phyloP scores from a whole-genome alignment of 2,113 vertebrate species.

The Sialia sialis region DNA sequence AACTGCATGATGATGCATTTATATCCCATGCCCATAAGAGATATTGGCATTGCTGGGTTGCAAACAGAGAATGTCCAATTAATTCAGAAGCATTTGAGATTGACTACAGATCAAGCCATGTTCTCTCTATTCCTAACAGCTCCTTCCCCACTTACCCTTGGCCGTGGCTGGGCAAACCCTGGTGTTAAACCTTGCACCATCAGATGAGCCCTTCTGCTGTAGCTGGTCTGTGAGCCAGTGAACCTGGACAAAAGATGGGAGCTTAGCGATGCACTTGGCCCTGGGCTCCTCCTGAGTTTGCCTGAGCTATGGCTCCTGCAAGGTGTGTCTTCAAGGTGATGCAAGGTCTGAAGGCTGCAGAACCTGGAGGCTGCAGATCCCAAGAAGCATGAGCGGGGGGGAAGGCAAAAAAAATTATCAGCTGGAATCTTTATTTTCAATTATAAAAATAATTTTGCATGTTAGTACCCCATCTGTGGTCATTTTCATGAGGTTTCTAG shows the following conservation, averaged over 20 bases:
- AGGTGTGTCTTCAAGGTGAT: not conserved
- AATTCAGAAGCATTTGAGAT: not conserved
- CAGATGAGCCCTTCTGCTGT: not conserved
- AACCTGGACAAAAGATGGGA: not conserved
- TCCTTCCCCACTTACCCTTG: not conserved
- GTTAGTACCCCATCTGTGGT: not conserved
- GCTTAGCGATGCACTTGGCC: not conserved
- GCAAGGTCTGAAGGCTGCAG: not conserved
- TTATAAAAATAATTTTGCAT: not conserved
- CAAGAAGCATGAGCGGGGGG: not conserved
- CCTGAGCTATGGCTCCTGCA: not conserved
- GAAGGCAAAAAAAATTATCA: not conserved
- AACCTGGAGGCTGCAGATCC: not conserved
- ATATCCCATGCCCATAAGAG: not conserved
- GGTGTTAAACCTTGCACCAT: not conserved
- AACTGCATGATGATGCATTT: not conserved
- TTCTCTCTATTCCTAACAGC: not conserved
- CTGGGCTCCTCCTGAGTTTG: not conserved
- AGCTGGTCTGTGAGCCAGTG: not conserved
- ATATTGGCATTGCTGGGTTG: not conserved
- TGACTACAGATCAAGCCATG: not conserved
- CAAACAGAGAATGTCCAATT: not conserved
- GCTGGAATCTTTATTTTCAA: not conserved
- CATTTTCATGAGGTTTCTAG: not conserved
- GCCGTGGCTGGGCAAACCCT: not conserved